Base-by-base conservation (phyloP, 92 coral and sea anemone species). In the Palythoa grandis region DNA sequence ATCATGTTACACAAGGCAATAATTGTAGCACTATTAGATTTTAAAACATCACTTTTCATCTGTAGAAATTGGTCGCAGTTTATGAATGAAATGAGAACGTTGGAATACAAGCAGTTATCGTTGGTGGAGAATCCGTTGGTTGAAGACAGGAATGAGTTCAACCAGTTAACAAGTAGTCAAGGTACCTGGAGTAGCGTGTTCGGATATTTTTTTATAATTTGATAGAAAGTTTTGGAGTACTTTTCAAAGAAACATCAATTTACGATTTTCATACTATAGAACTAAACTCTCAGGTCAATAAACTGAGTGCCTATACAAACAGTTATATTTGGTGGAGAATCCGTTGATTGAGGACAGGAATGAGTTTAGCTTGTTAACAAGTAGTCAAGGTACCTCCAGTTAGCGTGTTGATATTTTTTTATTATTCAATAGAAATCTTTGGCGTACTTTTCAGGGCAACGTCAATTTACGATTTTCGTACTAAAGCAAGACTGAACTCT, bases 11-110 rank as follows among this genome's bases (percentile, higher is more conserved):
- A 0, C 9, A 4, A 43, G 35, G 35, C 35, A 29, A 29, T 1
- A 29, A 1, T 29, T 29, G 35, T 1, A 29, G 35, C 35, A 1
- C 35, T 29, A n/a, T n/a, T n/a, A n/a, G n/a, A n/a, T n/a, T n/a
- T n/a, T 43, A 8, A 43, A 4, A 8, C 50, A 5, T 17, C 0
- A 63, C 11, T 24, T 63, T 63, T 63, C 25, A 19, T 63, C 65
- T 74, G 22, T 77, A 96, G 99, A 53, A 92, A 95, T 13, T 96
- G 99, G 99, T 93, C 95, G 38, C 92, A 87, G 72, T 96, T 96
- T 74, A 87, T 96, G 65, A 95, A 93, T 63, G 99, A 96, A 25
- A 96, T 96, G 96, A 96, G 89, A 40, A 92, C 99, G 14, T 71
- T 96, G 50, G 98, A 96, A 66, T 96, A 95, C 92, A 89, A 87